Evolutionary conservation across 1,140 invertebrate species (phyloP).

Genomic region (Eulimnadia texana): DNA sequence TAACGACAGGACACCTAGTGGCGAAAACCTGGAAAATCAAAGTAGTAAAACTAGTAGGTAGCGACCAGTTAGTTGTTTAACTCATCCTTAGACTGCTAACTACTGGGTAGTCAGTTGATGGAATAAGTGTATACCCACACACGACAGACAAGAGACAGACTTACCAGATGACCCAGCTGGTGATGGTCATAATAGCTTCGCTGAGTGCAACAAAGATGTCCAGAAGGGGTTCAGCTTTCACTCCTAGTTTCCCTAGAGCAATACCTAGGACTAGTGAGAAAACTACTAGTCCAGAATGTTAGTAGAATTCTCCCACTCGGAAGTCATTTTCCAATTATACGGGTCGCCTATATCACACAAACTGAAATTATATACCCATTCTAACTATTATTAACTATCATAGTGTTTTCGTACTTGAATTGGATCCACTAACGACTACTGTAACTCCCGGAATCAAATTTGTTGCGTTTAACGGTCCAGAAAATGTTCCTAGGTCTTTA

Average conservation of each 20-base stretch:
- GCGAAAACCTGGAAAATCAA: slow-evolving; percentile 57
- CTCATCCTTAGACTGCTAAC: no score
- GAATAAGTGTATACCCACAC: no score
- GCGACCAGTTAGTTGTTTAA: no score
- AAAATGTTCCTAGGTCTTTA: no score
- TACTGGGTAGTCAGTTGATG: no score
- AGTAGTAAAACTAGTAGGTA: no score
- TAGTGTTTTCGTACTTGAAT: no score
- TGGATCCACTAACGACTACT: no score
- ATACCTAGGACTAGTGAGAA: slow-evolving; percentile 32
- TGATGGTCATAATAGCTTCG: slow-evolving; percentile 34
- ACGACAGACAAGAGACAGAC: background rate
- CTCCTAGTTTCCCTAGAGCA: slow-evolving; percentile 27
- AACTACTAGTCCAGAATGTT: slow-evolving; percentile 34
- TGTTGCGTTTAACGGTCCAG: no score
- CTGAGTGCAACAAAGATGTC: slow-evolving; percentile 29
- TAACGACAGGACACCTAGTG: slow-evolving; percentile 78
- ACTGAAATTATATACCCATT: no score
- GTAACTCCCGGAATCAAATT: no score
- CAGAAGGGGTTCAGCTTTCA: slow-evolving; percentile 30
- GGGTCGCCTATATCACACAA: slow-evolving; percentile 3
- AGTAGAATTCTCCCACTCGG: slow-evolving; percentile 25
- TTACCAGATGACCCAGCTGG: slow-evolving; percentile 31
- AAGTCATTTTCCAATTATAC: slow-evolving; percentile 26
- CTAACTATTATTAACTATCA: no score